Evolutionary conservation across 2,888 invertebrate genomes (phyloP).

Genomic region (Patella caerulea): DNA sequence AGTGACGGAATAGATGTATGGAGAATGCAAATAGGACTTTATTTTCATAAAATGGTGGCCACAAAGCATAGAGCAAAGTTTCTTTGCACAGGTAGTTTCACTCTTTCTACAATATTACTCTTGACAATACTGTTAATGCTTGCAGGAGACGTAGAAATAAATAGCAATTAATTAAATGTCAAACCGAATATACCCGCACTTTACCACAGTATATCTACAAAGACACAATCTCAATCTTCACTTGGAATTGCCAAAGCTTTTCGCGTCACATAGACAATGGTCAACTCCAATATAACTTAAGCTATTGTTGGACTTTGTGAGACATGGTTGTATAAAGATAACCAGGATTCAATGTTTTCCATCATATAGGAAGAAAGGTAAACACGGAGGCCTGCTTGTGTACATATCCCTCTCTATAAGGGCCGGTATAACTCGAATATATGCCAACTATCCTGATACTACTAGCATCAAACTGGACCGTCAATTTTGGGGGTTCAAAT

Average conservation of each 20-base stretch:
- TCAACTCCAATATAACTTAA: background rate
- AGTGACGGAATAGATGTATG: background rate
- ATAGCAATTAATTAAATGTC: background rate
- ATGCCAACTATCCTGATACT: background rate
- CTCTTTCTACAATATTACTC: background rate
- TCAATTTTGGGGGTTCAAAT: background rate
- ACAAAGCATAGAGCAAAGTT: background rate
- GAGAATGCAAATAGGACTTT: background rate
- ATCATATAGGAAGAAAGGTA: background rate
- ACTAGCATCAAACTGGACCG: background rate
- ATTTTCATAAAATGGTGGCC: background rate
- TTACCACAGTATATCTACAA: no score
- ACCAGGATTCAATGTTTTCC: background rate
- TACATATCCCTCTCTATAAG: background rate
- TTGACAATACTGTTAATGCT: background rate
- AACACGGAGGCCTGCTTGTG: conserved; percentile 8
- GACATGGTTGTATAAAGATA: conserved; percentile 1
- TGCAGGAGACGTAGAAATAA: background rate
- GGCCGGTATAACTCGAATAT: background rate
- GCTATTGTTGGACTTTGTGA: background rate
- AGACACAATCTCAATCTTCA: background rate
- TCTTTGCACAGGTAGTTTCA: background rate
- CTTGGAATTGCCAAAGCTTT: conserved; percentile 4
- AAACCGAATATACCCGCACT: no score
- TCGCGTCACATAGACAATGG: background rate